Percentiles rank a stretch among this genome's conserved stretches.
Evolutionary conservation across 2,113 vertebrate species (phyloP).

Genomic region (Pitta sordida): DNA sequence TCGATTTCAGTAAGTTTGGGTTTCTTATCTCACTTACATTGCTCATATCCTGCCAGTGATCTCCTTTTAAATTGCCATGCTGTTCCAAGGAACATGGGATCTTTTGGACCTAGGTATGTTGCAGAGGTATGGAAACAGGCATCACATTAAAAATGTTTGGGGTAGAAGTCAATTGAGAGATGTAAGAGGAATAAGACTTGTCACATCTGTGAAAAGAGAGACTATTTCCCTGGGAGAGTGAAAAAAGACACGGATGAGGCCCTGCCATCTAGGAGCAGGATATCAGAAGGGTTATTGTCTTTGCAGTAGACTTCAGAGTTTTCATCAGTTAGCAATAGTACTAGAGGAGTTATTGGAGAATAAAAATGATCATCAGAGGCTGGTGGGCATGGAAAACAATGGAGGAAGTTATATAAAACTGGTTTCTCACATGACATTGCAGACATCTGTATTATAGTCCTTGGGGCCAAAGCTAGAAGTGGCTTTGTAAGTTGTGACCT

Average conservation of each 20-base stretch:
- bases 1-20: not conserved
- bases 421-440: not conserved
- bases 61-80: not conserved
- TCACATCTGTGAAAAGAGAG: not conserved
- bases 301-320: not conserved
- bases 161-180: not conserved
- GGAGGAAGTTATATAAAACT: not conserved
- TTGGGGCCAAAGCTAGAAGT: not conserved
- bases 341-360: not conserved
- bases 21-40: not conserved
- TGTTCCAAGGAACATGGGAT: not conserved
- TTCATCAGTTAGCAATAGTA: not conserved
- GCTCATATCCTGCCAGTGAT: not conserved
- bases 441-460: not conserved
- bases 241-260: not conserved
- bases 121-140: not conserved
- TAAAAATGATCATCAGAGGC: not conserved
- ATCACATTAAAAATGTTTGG: not conserved
- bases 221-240: not conserved
- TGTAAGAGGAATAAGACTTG: not conserved
- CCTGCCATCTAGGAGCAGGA: not conserved
- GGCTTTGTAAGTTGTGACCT: not conserved
- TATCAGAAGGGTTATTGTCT: not conserved
- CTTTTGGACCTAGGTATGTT: not conserved
- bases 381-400: not conserved